phyloP scores from a whole-genome alignment of 2,797 vertebrate species.

The Myotis daubentonii region DNA sequence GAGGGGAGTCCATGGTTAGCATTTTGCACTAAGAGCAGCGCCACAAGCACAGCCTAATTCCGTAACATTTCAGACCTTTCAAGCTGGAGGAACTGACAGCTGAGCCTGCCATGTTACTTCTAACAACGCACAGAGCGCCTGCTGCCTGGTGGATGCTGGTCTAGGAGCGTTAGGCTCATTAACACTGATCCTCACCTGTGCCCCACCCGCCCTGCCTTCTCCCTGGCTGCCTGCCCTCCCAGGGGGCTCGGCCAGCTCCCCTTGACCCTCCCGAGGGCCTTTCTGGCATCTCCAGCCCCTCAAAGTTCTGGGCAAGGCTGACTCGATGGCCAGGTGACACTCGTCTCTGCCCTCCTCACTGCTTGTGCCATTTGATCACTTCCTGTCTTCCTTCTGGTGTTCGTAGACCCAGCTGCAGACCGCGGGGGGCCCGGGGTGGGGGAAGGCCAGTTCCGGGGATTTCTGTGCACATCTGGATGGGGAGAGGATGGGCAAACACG shows the following conservation, averaged over 20 bases:
- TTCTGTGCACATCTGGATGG: neutral
- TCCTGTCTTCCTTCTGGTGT: neutral
- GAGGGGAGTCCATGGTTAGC: neutral
- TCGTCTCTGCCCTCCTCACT: neutral
- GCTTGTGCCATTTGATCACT: neutral
- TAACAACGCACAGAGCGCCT: neutral
- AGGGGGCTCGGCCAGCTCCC: neutral
- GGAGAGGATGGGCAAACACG: neutral
- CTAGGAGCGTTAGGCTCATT: neutral
- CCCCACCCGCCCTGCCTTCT: rapidly evolving
- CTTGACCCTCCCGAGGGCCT: conserved; percentile 16
- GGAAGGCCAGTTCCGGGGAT: neutral
- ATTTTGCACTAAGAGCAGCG: neutral
- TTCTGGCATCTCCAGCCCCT: conserved; percentile 23
- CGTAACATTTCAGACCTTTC: neutral
- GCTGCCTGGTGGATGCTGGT: neutral
- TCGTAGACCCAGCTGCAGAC: neutral
- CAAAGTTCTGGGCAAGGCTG: neutral
- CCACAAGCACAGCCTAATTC: neutral
- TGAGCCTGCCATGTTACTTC: neutral
- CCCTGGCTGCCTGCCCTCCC: neutral
- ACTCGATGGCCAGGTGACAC: neutral
- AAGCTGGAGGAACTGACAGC: neutral
- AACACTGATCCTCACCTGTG: neutral
- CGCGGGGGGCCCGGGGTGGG: rapidly evolving